Conservation (phyloP, 2,797 vertebrate species). For the Coendou prehensilis region DNA sequence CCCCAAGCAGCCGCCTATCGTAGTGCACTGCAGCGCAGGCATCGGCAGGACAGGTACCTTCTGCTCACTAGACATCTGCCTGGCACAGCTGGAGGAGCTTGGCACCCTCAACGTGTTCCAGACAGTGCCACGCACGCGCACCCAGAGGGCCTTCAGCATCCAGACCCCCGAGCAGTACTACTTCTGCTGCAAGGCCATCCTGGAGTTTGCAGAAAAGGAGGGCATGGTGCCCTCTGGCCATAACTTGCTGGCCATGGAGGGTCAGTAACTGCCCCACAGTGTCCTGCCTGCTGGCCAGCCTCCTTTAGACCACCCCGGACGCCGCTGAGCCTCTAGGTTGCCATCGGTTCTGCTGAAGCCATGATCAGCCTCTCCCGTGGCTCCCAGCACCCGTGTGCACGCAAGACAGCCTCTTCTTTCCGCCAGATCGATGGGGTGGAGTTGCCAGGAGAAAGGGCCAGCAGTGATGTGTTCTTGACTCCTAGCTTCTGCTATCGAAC, state of each 20-base stretch:
- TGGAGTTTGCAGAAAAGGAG: slow-evolving; percentile 94
- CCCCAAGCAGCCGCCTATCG: slow-evolving; percentile 94
- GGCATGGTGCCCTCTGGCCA: slow-evolving; percentile 93
- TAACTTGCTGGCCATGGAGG: slow-evolving; percentile 77
- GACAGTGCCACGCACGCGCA: slow-evolving; percentile 92
- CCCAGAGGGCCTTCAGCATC: slow-evolving; percentile 97
- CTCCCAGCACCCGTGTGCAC: slow-evolving; percentile 54
- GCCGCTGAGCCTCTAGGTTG: slow-evolving; percentile 67
- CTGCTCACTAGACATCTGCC: slow-evolving; percentile 98
- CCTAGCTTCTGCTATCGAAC: slow-evolving; percentile 86
- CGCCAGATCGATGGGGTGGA: slow-evolving; percentile 68
- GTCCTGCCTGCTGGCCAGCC: slow-evolving; percentile 62
- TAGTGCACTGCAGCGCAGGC: slow-evolving; percentile 98
- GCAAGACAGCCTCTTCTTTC: slow-evolving; percentile 70
- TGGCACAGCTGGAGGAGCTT: slow-evolving; percentile 97
- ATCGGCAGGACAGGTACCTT: slow-evolving; percentile 97
- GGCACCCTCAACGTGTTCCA: slow-evolving; percentile 95
- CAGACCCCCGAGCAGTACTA: slow-evolving; percentile 99
- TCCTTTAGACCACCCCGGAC: slow-evolving; percentile 71
- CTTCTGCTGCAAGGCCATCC: slow-evolving; percentile 97
- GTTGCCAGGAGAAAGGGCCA: slow-evolving; percentile 73
- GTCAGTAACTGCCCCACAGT: slow-evolving; percentile 79
- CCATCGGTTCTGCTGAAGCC: slow-evolving; percentile 63
- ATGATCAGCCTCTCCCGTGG: slow-evolving; percentile 63
- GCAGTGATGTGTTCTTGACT: slow-evolving; percentile 73